phyloP scores from a whole-genome alignment of 2,113 vertebrate species.

The Taurulus bubalis region DNA sequence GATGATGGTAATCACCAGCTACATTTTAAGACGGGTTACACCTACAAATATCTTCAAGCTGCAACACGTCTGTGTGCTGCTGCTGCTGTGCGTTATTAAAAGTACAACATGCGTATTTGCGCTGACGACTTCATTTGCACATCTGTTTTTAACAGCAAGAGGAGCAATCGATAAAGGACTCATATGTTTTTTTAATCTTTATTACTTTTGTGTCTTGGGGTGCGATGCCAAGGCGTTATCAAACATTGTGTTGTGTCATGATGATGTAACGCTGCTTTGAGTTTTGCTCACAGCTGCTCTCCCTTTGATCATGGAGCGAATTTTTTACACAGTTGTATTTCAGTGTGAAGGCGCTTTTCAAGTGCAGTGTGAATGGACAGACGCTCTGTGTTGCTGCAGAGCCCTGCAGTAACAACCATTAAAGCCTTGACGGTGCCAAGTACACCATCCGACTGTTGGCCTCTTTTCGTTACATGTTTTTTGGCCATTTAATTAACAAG shows the following conservation, averaged over 20 bases:
- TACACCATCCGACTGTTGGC: background rate
- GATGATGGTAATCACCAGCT: background rate
- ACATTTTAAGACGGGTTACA: background rate
- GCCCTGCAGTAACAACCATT: background rate
- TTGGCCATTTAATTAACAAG: background rate
- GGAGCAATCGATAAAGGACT: no score
- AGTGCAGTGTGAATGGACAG: background rate
- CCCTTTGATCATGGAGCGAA: background rate
- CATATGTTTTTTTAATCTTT: background rate
- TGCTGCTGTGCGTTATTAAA: background rate
- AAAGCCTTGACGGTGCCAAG: background rate
- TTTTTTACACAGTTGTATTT: background rate
- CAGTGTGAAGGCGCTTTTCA: background rate
- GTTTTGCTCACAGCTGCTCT: conserved; percentile 1
- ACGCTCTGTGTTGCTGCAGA: background rate
- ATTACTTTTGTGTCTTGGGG: conserved; percentile 7
- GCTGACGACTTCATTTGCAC: background rate
- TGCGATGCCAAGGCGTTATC: background rate
- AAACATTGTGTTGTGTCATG: background rate
- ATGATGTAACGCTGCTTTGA: background rate
- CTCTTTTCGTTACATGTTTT: background rate
- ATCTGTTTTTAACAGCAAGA: no score
- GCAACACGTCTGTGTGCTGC: no score
- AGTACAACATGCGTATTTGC: background rate
- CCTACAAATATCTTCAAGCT: background rate